Base-by-base conservation (phyloP, 2,113 vertebrate species). In the Copsychus sechellarum region DNA sequence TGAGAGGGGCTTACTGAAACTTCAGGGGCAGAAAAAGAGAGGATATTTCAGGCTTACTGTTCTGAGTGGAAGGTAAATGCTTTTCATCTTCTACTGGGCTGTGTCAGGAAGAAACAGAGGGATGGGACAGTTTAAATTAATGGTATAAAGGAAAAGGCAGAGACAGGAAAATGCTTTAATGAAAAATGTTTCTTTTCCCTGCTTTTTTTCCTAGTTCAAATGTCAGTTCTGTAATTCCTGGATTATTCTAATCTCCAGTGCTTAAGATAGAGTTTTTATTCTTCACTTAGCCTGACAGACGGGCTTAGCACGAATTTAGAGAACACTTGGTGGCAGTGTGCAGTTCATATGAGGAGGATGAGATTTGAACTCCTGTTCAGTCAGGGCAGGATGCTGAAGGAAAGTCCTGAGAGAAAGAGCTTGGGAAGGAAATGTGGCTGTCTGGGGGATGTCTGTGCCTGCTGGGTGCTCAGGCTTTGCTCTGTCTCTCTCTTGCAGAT, bases 401-500 rank as follows among this genome's bases (percentile, higher is more conserved):
- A 17, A 17, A 60, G 22, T 20, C 12, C 33, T 18, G 11, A 34
- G 56, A 51, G 64, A 11, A 80, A 3, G 74, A 69, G 24, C 34
- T 8, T 19, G 42, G 81, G 9, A 29, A 29, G 31, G 10, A 43
- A 20, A 25, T 26, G 10, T 24, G 53, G 45, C 43, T 76, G 45
- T 17, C 12, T 47, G 56, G 29, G 31, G 1, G 7, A 6, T 19
- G 12, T n/a, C 36, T 77, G 62, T 86, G 81, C 67, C 57, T 4
- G 1, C 56, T 76, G 91, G 48, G 19, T 84, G 36, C 88, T 96
- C 88, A 95, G 19, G 42, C 60, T 72, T 42, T 88, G 47, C 51
- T 81, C 57, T 85, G 33, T 91, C 43, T 91, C 77, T 95, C 48
- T 92, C 85, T 97, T 98, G 79, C 96, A 99, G 99, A 99, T 56